These are phyloP conservation scores for Lytechinus pictus DNA, from an alignment of 35 echinoderm and acorn worm genomes.

Conservation along the genomic window DNA sequence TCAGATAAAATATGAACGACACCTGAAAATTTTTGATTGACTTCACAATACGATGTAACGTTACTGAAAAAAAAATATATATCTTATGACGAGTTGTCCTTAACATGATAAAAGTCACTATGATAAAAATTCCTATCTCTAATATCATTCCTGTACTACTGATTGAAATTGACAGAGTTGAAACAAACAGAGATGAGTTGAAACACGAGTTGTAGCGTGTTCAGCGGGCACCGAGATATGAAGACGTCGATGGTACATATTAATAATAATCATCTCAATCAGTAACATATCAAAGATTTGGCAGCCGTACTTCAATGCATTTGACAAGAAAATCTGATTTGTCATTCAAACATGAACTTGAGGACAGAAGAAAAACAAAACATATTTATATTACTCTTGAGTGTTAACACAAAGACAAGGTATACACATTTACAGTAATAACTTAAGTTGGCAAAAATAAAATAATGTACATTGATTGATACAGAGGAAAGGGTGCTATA, in stretches of 20 bases:
- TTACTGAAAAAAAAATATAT: conserved; percentile 43
- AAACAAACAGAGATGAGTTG: neutral
- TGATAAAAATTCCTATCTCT: neutral
- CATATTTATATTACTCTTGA: neutral
- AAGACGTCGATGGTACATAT: neutral
- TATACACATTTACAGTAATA: neutral
- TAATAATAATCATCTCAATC: neutral
- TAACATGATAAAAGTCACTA: conserved; percentile 49
- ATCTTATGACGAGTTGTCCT: conserved; percentile 38
- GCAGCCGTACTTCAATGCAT: neutral
- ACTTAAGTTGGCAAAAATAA: conserved; percentile 12
- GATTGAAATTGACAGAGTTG: neutral
- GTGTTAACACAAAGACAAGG: neutral
- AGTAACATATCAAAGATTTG: neutral
- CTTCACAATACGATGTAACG: neutral
- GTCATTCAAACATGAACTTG: neutral
- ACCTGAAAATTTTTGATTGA: conserved; percentile 29
- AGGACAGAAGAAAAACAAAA: neutral
- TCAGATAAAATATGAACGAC: neutral
- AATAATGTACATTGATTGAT: neutral
- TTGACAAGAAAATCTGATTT: too few species aligned
- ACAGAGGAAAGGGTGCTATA: neutral
- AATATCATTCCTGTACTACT: neutral
- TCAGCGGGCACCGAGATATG: neutral
- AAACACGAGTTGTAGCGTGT: neutral